Base-by-base conservation (phyloP, 2,113 vertebrate genomes). In the Lota lota region DNA sequence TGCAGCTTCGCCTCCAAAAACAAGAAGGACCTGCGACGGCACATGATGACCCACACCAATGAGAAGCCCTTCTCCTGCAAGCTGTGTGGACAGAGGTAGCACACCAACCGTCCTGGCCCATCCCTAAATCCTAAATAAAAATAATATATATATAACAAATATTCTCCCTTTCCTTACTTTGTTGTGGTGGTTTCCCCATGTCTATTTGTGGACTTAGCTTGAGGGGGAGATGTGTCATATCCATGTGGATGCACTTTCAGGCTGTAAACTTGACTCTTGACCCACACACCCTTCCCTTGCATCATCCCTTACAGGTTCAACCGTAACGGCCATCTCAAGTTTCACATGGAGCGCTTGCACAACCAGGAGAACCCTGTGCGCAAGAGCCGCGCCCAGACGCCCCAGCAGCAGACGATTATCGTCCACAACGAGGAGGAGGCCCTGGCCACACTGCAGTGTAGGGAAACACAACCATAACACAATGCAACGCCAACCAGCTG, bases 1-100 rank as follows among this genome's bases (percentile, higher is more conserved):
- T 99, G 97, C 90, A 99, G 96, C 85, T 99, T 99, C 0, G 97
- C 97, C 74, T 98, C 97, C 72, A 99, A 96, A 87, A 99, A 99
- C 92, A 99, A 98, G 88, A 99, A 99, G 80, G 97, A 99, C 79
- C 89, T 99, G 69, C 93, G 96, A 17, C 92, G 97, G 54, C 97
- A 99, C 83, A 89, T 93, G 87, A 92, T 99, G 84, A 99, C 96
- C 0, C 97, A 99, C 91, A 99, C 97, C 85, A 99, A 99, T 0
- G 97, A 99, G 90, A 99, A 99, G 88, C 97, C 97, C n/a, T 99
- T 98, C 0, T 85, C 88, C 0, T 99, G 97, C 78, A 94, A 94
- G 71, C 75, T 98, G 75, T 99, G 97, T 11, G 95, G 95, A 61
- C 97, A 98, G 89, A 98, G 96, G 97, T 99, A 70, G 67, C 16